These are phyloP conservation scores for Oncorhynchus tshawytscha DNA, from an alignment of 2,113 vertebrate genomes.

Conservation along the genomic window DNA sequence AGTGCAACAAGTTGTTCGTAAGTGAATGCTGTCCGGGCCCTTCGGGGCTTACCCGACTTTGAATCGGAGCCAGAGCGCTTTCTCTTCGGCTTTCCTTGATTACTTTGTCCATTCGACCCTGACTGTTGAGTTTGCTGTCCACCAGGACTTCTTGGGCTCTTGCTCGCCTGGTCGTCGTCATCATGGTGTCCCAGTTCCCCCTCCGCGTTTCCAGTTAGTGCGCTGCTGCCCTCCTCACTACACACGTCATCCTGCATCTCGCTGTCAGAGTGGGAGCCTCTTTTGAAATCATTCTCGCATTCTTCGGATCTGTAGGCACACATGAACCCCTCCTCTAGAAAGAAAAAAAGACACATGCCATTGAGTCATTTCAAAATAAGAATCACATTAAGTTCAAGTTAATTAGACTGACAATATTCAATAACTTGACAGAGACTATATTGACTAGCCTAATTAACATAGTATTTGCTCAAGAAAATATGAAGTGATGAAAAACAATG, in stretches of 20 bases:
- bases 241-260: conserved; percentile 77
- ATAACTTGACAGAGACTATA: too few relatives aligned
- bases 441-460: too few relatives aligned
- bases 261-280: conserved; percentile 73
- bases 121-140: conserved; percentile 35
- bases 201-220: conserved; percentile 57
- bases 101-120: conserved; percentile 53
- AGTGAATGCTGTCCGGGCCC: conserved; percentile 93
- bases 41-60: conserved; percentile 89
- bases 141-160: conserved; percentile 56
- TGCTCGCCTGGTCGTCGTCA: conserved; percentile 60
- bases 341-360: conserved; percentile 19
- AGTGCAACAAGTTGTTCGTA: conserved; percentile 94
- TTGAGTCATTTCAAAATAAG: background rate
- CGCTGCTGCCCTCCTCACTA: conserved; percentile 80
- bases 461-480: too few relatives aligned
- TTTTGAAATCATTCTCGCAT: conserved; percentile 70
- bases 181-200: conserved; percentile 64
- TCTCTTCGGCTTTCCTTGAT: conserved; percentile 81
- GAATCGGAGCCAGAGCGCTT: conserved; percentile 91
- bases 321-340: conserved; percentile 76
- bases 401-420: too few relatives aligned
- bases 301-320: conserved; percentile 69
- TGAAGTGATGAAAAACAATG: too few relatives aligned
- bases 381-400: too few relatives aligned